Base-by-base conservation (phyloP, 1,140 invertebrate species). In the Magallana gigas region DNA sequence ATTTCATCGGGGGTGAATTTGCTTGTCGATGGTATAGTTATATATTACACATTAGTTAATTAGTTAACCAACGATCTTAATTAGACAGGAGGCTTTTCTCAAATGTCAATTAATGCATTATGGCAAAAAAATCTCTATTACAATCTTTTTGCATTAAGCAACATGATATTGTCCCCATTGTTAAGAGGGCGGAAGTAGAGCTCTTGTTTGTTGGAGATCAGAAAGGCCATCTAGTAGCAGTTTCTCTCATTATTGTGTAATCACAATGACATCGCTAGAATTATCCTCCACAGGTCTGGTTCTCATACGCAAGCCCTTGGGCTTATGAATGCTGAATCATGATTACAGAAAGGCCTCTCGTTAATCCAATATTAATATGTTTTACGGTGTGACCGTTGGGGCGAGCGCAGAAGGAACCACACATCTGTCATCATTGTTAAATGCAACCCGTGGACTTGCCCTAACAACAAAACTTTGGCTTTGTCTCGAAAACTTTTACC, bases 21-120 rank as follows among this genome's bases (percentile, higher is more conserved):
- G 68, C 68, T 76, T 36, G 68, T 76, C 18, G 68, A 7, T 18
- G 11, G 68, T 76, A 48, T 48, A n/a, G n/a, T 11, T 62, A n/a
- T 12, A 36, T 18, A 76, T 48, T 76, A 76, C 18, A 71, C 18
- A 76, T 76, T 76, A 76, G 36, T 76, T 29, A 76, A 76, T 76
- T 76, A 76, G 68, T 76, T 48, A 76, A 29, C 68, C 36, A 76
- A 18, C 23, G 68, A 76, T 48, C 68, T 18, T 36, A 76, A 76
- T 29, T 36, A 76, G 23, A 9, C 68, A 29, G 5, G 23, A 11
- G 23, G 1, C 68, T 23, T 76, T 29, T 76, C 18, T 36, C 18
- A 23, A 18, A 76, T 76, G 68, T 36, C 68, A 76, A 76, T 76
- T 76, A 76, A 76, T 18, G 23, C 68, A 76, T 29, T 76, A 76